These are phyloP conservation scores for Microplitis deprimator DNA, from an alignment of 2,888 invertebrate species.

Conservation along the genomic window DNA sequence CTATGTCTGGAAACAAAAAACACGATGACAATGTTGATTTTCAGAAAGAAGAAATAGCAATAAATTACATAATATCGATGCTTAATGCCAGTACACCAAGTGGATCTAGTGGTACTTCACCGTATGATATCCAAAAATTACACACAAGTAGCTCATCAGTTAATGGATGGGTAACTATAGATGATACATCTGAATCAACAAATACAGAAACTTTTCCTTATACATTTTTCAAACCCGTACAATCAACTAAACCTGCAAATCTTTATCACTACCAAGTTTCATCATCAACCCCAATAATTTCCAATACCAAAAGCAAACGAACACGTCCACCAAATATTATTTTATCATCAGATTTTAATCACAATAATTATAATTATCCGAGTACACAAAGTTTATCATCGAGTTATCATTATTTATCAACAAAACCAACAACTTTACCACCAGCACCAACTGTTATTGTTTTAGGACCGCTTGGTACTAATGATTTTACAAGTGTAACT, in stretches of 20 bases:
- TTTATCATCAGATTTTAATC: constrained; percentile 17
- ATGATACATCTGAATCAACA: constrained; percentile 64
- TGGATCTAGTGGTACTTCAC: constrained; percentile 44
- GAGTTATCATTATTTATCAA: constrained; percentile 58
- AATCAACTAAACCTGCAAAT: constrained; percentile 54
- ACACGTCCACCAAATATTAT: constrained; percentile 6
- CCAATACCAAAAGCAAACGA: not conserved
- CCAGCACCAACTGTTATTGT: constrained; percentile 77
- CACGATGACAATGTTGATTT: constrained; percentile 60
- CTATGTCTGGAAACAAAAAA: constrained; percentile 64
- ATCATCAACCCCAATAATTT: constrained; percentile 41
- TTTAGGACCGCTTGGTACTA: constrained; percentile 71
- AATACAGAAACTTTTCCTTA: constrained; percentile 60
- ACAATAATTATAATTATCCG: constrained; percentile 19
- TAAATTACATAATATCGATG: constrained; percentile 72
- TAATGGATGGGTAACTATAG: constrained; percentile 64
- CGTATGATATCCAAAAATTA: constrained; percentile 37
- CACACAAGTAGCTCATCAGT: constrained; percentile 51
- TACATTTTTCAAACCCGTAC: constrained; percentile 60
- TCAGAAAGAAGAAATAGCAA: constrained; percentile 67
- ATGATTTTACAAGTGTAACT: constrained; percentile 62
- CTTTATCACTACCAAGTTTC: constrained; percentile 64
- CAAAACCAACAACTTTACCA: constrained; percentile 68
- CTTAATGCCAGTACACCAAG: constrained; percentile 68
- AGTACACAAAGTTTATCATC: constrained; percentile 42